Conservation (phyloP, 2,113 vertebrate genomes). For the Prochilodus magdalenae region DNA sequence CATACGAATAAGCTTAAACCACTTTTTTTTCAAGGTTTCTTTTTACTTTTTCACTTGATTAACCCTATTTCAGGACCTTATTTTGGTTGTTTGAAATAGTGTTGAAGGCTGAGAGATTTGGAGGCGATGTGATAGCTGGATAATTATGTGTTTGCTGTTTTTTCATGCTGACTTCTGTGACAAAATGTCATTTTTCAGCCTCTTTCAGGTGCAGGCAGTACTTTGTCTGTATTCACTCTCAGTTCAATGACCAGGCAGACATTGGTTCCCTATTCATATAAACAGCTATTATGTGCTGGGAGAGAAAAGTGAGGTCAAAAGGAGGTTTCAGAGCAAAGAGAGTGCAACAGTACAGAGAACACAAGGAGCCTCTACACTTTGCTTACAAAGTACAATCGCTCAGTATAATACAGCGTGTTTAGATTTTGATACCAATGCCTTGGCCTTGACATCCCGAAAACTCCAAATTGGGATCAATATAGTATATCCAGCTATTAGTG, state of each 20-base stretch:
- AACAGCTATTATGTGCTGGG: background rate
- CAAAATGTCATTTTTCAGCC: background rate
- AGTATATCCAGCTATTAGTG: background rate
- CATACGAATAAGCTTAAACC: background rate
- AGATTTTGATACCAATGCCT: background rate
- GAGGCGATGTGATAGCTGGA: background rate
- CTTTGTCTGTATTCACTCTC: background rate
- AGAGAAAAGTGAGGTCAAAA: background rate
- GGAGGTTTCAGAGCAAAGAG: background rate
- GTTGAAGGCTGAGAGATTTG: background rate
- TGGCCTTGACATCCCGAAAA: too few species aligned
- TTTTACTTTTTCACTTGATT: too few species aligned
- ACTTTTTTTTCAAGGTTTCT: too few species aligned
- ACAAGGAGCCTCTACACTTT: background rate
- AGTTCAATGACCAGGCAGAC: background rate
- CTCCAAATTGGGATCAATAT: background rate
- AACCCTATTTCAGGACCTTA: background rate
- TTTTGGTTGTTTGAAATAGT: background rate
- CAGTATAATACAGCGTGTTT: background rate
- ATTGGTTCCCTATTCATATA: background rate
- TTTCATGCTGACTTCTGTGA: background rate
- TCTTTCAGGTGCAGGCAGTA: background rate
- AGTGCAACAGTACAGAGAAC: background rate
- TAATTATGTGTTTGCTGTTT: background rate
- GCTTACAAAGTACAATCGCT: background rate